Percentiles rank a stretch among this genome's conserved stretches.
Evolutionary conservation across 2,113 vertebrate genomes (phyloP).

Genomic region (Pterocles gutturalis): DNA sequence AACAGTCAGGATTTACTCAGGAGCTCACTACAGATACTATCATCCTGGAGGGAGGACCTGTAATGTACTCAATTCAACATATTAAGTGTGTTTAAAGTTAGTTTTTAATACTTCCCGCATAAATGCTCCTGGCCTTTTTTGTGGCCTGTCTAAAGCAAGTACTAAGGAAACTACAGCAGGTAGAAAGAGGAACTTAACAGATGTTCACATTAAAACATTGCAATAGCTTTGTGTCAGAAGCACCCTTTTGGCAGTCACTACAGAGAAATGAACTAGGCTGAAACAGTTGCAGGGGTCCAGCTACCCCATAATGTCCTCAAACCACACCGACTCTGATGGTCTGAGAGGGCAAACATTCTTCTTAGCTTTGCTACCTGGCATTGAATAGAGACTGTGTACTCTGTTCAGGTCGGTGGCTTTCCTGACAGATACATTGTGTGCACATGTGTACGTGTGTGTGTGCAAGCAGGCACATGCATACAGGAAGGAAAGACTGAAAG

Average conservation of each 20-base stretch:
- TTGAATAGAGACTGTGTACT: background rate
- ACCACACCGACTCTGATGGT: background rate
- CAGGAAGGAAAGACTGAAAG: background rate
- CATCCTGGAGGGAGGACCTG: background rate
- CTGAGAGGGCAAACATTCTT: background rate
- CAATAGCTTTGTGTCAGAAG: background rate
- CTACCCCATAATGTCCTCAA: background rate
- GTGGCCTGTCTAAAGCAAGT: background rate
- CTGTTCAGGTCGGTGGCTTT: background rate
- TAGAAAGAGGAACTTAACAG: background rate
- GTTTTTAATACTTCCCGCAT: background rate
- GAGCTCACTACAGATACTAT: background rate
- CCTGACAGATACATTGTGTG: background rate
- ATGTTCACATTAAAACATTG: background rate
- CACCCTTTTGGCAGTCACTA: background rate
- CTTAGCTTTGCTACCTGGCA: background rate
- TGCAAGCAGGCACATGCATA: background rate
- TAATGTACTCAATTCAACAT: background rate
- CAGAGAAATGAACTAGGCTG: background rate
- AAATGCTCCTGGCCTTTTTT: background rate
- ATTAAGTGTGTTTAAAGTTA: background rate
- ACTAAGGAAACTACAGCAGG: background rate
- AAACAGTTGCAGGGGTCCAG: background rate
- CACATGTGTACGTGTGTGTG: too few relatives aligned
- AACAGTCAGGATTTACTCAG: background rate